phyloP scores from a whole-genome alignment of 2,113 vertebrate species.

The Mus spicilegus region DNA sequence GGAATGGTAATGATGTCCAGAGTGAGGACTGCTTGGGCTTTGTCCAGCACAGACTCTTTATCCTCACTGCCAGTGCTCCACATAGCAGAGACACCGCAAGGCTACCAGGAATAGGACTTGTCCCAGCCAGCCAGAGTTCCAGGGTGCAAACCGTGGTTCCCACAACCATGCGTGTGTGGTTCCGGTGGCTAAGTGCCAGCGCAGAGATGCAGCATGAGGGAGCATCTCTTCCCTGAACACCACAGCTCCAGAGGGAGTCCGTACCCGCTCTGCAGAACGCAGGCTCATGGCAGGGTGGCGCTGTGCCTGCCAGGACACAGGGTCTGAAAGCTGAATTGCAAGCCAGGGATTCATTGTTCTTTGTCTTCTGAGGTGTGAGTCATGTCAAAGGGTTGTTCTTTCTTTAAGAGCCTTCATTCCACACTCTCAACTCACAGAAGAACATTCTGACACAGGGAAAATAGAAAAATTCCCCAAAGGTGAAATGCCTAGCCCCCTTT shows the following conservation, averaged over 20 bases:
- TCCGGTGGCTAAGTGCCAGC: slow-evolving; percentile 60
- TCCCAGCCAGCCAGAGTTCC: not conserved
- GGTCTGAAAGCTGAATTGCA: not conserved
- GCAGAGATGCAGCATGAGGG: not conserved
- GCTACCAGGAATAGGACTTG: not conserved
- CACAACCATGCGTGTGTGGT: slow-evolving; percentile 40
- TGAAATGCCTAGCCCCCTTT: not conserved
- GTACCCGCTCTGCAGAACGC: not conserved
- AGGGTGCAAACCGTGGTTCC: slow-evolving; percentile 35
- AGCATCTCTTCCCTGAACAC: slow-evolving; percentile 15
- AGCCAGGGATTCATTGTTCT: slow-evolving; percentile 53
- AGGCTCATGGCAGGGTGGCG: slow-evolving; percentile 40
- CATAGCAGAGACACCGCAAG: not conserved
- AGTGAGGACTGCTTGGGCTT: not conserved
- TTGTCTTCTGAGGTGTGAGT: slow-evolving; percentile 51
- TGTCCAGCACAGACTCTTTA: not conserved
- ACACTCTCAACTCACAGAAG: not conserved
- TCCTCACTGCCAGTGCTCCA: rapidly evolving
- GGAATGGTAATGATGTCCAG: rapidly evolving
- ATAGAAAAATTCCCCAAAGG: too few relatives aligned
- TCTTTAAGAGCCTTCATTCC: slow-evolving; percentile 64
- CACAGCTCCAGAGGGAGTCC: slow-evolving; percentile 46
- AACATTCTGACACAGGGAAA: not conserved
- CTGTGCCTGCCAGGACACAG: not conserved
- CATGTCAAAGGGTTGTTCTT: not conserved